phyloP scores from a whole-genome alignment of 2,888 invertebrate genomes.

The Archips xylosteana region DNA sequence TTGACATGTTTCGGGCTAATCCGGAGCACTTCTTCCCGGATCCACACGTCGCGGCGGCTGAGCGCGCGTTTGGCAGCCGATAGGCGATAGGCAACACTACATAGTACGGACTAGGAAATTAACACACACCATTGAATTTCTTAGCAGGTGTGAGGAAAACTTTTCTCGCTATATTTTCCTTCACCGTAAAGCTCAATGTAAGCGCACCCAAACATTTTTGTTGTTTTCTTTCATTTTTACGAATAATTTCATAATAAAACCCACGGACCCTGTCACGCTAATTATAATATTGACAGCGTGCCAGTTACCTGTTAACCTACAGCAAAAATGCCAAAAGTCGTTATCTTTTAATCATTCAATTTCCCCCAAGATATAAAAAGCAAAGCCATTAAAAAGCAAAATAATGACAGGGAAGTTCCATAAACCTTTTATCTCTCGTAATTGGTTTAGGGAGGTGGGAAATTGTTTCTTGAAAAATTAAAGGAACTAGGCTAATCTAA shows the following conservation, averaged over 20 bases:
- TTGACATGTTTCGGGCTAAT: too few relatives aligned
- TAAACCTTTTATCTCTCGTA: constrained; percentile 9
- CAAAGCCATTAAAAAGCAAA: constrained; percentile 10
- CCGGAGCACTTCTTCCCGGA: too few relatives aligned
- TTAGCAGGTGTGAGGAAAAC: too few relatives aligned
- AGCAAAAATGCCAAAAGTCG: constrained; percentile 1
- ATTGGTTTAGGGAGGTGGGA: constrained; percentile 23
- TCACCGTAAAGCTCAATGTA: too few relatives aligned
- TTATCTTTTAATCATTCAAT: constrained; percentile 9
- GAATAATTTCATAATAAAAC: not conserved
- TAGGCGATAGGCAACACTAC: too few relatives aligned
- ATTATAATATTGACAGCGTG: not conserved
- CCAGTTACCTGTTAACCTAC: not conserved
- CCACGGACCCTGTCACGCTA: not conserved
- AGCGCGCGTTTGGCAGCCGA: too few relatives aligned
- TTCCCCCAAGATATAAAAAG: constrained; percentile 6
- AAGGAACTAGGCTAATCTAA: constrained; percentile 30
- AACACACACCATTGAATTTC: too few relatives aligned
- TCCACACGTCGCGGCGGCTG: too few relatives aligned
- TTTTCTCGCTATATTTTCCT: too few relatives aligned
- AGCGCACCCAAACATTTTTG: not conserved
- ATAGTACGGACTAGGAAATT: too few relatives aligned
- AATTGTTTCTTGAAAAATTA: constrained; percentile 23
- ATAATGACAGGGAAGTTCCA: not conserved
- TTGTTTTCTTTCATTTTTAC: not conserved